Evolutionary conservation across 2,888 invertebrate genomes (phyloP), one percentile per base, ranked within the genome.

Genomic region (Dryocosmus kuriphilus): DNA sequence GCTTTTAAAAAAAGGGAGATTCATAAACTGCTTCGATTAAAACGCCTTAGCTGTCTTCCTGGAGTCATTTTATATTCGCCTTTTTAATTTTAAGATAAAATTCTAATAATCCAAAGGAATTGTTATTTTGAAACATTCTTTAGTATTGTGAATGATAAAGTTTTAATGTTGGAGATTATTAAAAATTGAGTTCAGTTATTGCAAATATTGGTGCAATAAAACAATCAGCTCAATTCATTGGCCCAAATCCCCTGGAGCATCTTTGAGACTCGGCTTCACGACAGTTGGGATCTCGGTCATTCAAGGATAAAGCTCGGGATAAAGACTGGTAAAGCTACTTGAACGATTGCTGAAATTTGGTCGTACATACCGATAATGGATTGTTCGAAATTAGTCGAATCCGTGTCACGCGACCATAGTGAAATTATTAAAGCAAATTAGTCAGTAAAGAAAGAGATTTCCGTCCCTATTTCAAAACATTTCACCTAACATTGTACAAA

Each of bases 391-490:
- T 71, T 71, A 51, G 46, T 71, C 11, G 30, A 71, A 51, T 51
- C 67, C 51, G 8, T 63, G 41, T 71, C 71, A 71, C n/a, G 71
- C 32, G 51, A 51, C 71, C 30, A 51, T 51, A 51, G 71, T 51
- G 24, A 51, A 71, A 46, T 71, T 30, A 71, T 51, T 71, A 51
- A n/a, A 71, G 71, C 71, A 71, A 71, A 71, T 71, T 71, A 51
- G 71, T 51, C 30, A 71, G 46, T 71, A 71, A 57, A 57, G 57
- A 24, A 57, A 22, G 24, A 57, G 57, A 24, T 24, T 24, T 57
- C 57, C 57, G 24, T 57, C 24, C 14, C 57, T 24, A 57, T 24
- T 57, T 65, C 32, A 51, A 51, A 30, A 71, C n/a, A 51, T 51
- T 19, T n/a, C 46, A 30, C 0, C 51, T 30, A 51, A 38, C 38